These are phyloP conservation scores for Sebastes steindachneri DNA, from an alignment of 2,797 vertebrate genomes.

Conservation along the genomic window DNA sequence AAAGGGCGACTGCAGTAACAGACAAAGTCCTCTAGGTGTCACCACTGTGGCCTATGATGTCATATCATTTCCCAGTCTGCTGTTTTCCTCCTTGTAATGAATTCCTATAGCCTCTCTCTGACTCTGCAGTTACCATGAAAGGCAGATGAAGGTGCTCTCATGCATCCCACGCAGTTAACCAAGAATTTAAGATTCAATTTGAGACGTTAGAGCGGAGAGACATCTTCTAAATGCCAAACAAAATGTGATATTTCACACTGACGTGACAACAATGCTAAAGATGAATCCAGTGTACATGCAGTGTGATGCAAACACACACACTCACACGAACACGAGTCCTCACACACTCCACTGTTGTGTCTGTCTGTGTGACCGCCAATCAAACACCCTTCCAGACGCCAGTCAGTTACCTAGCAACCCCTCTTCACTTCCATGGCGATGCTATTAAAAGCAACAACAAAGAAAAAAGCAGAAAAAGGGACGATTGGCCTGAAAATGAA, in stretches of 20 bases:
- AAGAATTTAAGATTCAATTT: background rate
- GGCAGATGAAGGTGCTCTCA: slow-evolving; percentile 5
- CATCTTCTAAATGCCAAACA: background rate
- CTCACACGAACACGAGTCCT: background rate
- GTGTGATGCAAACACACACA: slow-evolving; percentile 2
- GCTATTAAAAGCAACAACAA: slow-evolving; percentile 83
- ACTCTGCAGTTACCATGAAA: slow-evolving; percentile 46
- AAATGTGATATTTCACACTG: background rate
- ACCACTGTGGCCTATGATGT: slow-evolving; percentile 70
- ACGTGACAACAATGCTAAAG: background rate
- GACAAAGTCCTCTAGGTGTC: slow-evolving; percentile 69
- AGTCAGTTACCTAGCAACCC: slow-evolving; percentile 86
- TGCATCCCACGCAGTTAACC: background rate
- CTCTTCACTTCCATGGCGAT: slow-evolving; percentile 79
- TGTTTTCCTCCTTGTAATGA: slow-evolving; percentile 53
- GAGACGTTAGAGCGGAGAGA: background rate
- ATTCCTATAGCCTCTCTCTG: slow-evolving; percentile 46
- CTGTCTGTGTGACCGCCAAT: slow-evolving; percentile 72
- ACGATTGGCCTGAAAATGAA: slow-evolving; percentile 65
- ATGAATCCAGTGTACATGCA: background rate
- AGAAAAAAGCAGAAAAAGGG: slow-evolving; percentile 38
- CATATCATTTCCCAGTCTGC: slow-evolving; percentile 44
- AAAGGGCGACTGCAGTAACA: slow-evolving; percentile 60
- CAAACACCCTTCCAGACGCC: slow-evolving; percentile 78
- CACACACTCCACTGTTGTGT: slow-evolving; percentile 39